Percentiles rank a stretch among this genome's conserved stretches.
Evolutionary conservation across 2,113 vertebrate genomes (phyloP).

Genomic region (Ciconia maguari): DNA sequence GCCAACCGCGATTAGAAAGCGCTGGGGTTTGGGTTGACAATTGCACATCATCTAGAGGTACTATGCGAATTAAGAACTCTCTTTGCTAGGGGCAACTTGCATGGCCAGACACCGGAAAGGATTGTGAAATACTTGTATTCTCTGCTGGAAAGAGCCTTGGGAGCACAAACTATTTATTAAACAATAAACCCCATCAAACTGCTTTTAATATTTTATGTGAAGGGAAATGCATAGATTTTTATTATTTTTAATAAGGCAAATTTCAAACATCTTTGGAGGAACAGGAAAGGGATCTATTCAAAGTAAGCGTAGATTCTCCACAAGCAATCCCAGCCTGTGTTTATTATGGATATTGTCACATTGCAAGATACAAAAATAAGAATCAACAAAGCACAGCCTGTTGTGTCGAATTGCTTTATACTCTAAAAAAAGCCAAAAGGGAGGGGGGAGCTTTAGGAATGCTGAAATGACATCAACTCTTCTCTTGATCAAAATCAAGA

Average conservation of each 20-base stretch:
- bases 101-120: not conserved
- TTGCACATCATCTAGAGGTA: not conserved
- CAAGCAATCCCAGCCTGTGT: conserved; percentile 7
- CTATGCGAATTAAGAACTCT: fast-evolving
- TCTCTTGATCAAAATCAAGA: conserved; percentile 38
- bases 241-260: not conserved
- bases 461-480: not conserved
- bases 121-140: not conserved
- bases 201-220: conserved; percentile 19
- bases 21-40: not conserved
- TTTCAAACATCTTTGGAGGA: not conserved
- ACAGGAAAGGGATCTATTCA: not conserved
- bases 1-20: not conserved
- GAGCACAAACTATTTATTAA: conserved; percentile 39
- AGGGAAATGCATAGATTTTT: not conserved
- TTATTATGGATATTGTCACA: not conserved
- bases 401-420: not conserved
- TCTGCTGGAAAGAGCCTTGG: not conserved
- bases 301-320: not conserved
- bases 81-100: conserved; percentile 8
- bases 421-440: not conserved
- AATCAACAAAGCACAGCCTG: conserved; percentile 20
- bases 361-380: not conserved
- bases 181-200: not conserved
- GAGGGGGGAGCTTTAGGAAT: conserved; percentile 8